phyloP scores from a whole-genome alignment of 1,140 invertebrate species.

The Colletes gigas region DNA sequence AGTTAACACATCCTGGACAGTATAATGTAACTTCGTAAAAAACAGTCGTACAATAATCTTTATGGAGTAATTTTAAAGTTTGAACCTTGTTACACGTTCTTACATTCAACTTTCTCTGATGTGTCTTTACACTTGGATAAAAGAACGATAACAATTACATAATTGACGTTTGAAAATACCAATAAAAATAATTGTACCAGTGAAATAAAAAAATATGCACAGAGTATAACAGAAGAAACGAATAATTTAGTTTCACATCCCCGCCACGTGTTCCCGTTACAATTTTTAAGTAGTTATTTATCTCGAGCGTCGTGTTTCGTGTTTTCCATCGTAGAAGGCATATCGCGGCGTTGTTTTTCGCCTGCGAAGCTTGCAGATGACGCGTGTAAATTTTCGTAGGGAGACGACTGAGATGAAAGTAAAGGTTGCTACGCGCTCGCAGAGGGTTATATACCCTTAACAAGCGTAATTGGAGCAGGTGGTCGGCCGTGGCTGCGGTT shows the following conservation, averaged over 20 bases:
- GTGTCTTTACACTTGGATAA: too few species aligned
- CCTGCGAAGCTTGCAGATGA: neutral
- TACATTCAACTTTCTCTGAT: too few species aligned
- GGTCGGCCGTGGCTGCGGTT: slow-evolving; percentile 66
- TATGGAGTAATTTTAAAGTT: too few species aligned
- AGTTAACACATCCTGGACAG: too few species aligned
- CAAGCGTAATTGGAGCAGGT: slow-evolving; percentile 74
- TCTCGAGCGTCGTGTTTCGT: neutral
- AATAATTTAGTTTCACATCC: neutral
- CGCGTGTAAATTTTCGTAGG: slow-evolving; percentile 19
- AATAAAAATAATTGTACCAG: too few species aligned
- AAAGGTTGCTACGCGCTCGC: slow-evolving; percentile 10
- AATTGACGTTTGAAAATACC: too few species aligned
- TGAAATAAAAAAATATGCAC: too few species aligned
- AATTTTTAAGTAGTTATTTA: neutral
- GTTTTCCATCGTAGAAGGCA: neutral
- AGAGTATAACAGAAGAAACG: too few species aligned
- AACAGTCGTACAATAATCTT: too few species aligned
- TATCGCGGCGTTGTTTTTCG: neutral
- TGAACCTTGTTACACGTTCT: too few species aligned
- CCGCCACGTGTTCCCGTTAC: neutral
- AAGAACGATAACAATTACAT: too few species aligned
- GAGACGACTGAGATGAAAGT: slow-evolving; percentile 27
- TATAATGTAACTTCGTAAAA: too few species aligned
- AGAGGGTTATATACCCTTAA: slow-evolving; percentile 59